A percentile compares a stretch with the other conserved stretches of the same genome.
Conservation (phyloP, 2,888 invertebrate genomes). For the Antheraea assamensis region DNA sequence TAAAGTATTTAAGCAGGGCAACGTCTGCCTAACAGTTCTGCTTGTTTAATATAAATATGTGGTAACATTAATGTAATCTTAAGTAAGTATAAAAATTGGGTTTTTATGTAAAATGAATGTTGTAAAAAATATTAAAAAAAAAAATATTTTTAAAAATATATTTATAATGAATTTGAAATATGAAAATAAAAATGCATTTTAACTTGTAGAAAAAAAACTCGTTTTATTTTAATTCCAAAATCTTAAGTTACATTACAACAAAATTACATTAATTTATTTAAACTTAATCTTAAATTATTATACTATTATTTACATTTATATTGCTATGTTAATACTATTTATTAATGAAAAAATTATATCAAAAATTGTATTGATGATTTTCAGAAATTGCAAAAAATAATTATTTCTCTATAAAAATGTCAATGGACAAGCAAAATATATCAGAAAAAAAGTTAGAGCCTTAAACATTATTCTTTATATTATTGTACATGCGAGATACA, state of each 20-base stretch:
- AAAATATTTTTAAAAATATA: not conserved
- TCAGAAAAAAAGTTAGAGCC: no score
- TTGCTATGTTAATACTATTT: not conserved
- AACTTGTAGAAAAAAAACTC: not conserved
- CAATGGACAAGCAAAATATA: not conserved
- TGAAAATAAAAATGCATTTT: conserved; percentile 6
- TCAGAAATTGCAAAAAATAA: not conserved
- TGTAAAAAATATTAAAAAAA: not conserved
- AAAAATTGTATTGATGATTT: not conserved
- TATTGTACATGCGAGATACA: no score
- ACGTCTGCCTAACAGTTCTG: not conserved
- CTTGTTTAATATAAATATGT: not conserved
- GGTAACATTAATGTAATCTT: not conserved
- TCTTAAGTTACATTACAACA: not conserved
- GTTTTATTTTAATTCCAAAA: not conserved
- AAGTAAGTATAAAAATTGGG: not conserved
- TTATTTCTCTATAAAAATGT: not conserved
- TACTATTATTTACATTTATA: conserved; percentile 3
- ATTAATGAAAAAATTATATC: not conserved
- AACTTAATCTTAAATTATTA: not conserved
- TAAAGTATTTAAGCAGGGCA: no score
- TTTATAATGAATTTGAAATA: not conserved
- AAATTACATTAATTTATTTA: not conserved
- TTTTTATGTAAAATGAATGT: not conserved
- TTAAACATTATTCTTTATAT: no score